Evolutionary conservation across 2,888 invertebrate species (phyloP).

Genomic region (Pollenia labialis): DNA sequence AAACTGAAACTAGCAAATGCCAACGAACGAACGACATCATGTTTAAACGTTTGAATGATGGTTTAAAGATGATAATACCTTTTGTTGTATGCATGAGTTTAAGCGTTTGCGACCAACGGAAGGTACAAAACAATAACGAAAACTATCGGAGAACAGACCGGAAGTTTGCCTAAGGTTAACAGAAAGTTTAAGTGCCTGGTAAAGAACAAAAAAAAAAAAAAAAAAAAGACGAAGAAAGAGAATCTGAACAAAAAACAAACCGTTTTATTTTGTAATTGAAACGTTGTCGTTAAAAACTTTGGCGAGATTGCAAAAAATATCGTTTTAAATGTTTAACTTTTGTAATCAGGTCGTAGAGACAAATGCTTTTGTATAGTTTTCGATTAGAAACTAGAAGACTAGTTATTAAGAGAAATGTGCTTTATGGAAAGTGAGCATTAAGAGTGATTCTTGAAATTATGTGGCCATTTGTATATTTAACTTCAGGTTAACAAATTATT

Average conservation of each 20-base stretch:
- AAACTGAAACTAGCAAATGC: conserved; percentile 36
- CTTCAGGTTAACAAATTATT: no score
- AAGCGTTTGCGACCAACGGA: conserved; percentile 10
- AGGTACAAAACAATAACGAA: conserved; percentile 1
- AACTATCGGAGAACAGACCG: conserved; percentile 44
- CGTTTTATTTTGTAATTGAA: conserved; percentile 36
- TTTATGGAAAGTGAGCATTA: no score
- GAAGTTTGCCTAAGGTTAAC: conserved; percentile 59
- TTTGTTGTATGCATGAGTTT: conserved; percentile 34
- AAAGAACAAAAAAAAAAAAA: conserved; percentile 8
- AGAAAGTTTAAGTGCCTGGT: conserved; percentile 49
- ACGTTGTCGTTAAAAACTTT: conserved; percentile 27
- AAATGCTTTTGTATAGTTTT: no score
- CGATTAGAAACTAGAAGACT: no score
- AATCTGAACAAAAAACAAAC: background rate
- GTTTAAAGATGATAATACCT: conserved; percentile 59
- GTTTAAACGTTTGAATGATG: conserved; percentile 61
- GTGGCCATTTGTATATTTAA: no score
- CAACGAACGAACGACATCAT: conserved; percentile 43
- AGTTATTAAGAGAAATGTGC: no score
- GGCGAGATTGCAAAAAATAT: background rate
- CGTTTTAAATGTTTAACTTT: background rate
- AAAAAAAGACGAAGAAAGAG: background rate
- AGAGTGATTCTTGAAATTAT: no score
- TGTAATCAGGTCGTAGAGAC: no score